Evolutionary conservation across 1,140 invertebrate genomes (phyloP), one percentile per base, ranked within the genome.

Genomic region (Bombus huntii): DNA sequence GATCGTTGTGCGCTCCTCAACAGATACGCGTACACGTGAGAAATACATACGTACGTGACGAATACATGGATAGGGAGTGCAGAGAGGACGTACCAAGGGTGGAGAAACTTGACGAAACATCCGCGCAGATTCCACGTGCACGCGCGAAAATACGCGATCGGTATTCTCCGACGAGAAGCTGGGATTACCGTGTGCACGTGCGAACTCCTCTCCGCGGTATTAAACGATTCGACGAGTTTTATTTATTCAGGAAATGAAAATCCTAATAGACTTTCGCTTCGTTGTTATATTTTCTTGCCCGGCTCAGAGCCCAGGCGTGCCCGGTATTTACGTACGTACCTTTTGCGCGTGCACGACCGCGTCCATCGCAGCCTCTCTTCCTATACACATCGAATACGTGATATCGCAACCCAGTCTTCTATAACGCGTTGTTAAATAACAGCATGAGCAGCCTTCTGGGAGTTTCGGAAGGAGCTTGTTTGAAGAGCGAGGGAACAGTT

Each of bases 181-280:
- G 86, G 90, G 90, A 91, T 91, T 91, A 91, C 62, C 88, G 88
- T 81, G 87, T 90, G 89, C 89, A 90, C 89, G 89, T 79, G 89
- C 86, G 78, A 86, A 86, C 83, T 87, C 80, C 88, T 82, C 81
- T 85, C 83, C 91, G 78, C 28, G 68, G 81, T 91, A 91, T 91
- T 91, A 91, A 91, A 89, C 89, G 90, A 91, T 91, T 88, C 90
- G 83, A 91, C 90, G 81, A 88, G 86, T 85, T 89, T 90, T 92
- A 87, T 92, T 91, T 91, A 90, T 91, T 88, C 90, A 88, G 85
- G 83, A 91, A 91, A 91, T 91, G 90, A 92, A 91, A 92, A 90
- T 87, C 86, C 90, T 91, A 92, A 91, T 92, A 88, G 89, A 92
- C 88, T 92, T 90, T 90, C 86, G 90, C 88, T 81, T 81, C 90